These are phyloP conservation scores for Zeus faber DNA, from an alignment of 2,113 vertebrate genomes.

Conservation along the genomic window DNA sequence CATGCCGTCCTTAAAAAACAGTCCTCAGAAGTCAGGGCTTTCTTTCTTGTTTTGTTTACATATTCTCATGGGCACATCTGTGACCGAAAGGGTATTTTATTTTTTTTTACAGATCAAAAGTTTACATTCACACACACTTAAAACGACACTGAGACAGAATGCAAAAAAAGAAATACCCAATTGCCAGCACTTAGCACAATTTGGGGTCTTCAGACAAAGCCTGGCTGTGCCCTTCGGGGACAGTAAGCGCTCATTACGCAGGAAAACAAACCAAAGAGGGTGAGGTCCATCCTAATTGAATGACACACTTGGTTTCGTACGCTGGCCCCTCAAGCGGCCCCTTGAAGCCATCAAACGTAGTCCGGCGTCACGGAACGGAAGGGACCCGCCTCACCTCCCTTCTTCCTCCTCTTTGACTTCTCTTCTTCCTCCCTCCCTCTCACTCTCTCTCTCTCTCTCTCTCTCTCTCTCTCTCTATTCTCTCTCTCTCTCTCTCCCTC, in stretches of 20 bases:
- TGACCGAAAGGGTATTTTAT: too few relatives aligned
- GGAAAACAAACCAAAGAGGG: slow-evolving; percentile 15
- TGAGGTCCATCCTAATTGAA: slow-evolving; percentile 50
- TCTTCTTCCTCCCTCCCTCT: slow-evolving; percentile 79
- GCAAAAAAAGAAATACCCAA: neutral
- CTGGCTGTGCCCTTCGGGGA: slow-evolving; percentile 11
- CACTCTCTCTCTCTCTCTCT: slow-evolving; percentile 19
- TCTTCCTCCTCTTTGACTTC: slow-evolving; percentile 49
- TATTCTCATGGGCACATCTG: too few relatives aligned
- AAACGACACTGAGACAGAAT: neutral
- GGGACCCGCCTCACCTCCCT: slow-evolving; percentile 22
- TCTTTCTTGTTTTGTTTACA: too few relatives aligned
- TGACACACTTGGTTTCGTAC: slow-evolving; percentile 65
- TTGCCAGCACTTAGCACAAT: neutral
- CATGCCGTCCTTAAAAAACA: too few relatives aligned
- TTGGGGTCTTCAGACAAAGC: neutral
- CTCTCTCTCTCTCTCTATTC: slow-evolving; percentile 82
- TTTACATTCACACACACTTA: neutral
- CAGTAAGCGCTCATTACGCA: slow-evolving; percentile 20
- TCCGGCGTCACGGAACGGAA: slow-evolving; percentile 53
- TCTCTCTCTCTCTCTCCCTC: slow-evolving; percentile 24
- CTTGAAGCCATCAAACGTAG: slow-evolving; percentile 35
- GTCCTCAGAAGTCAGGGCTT: too few relatives aligned
- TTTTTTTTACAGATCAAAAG: too few relatives aligned
- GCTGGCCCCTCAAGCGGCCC: slow-evolving; percentile 53